phyloP scores from a whole-genome alignment of 2,888 invertebrate genomes.

The Apocheima hispidaria region DNA sequence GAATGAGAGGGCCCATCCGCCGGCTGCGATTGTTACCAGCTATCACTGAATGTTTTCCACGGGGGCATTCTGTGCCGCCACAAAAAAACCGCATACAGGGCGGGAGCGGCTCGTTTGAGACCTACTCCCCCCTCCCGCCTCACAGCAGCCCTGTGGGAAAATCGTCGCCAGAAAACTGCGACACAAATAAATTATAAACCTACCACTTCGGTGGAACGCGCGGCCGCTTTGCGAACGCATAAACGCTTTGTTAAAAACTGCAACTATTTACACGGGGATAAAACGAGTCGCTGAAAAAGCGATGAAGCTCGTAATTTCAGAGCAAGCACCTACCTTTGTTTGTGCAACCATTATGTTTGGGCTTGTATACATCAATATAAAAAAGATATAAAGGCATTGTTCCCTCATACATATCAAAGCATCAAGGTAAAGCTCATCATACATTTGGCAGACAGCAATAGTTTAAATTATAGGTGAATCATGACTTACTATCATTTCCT shows the following conservation, averaged over 20 bases:
- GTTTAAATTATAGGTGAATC: conserved; percentile 1
- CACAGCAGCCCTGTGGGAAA: conserved; percentile 79
- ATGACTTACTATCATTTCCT: conserved; percentile 19
- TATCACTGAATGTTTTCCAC: conserved; percentile 86
- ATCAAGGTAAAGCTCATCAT: conserved; percentile 6
- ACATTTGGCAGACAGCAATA: conserved; percentile 6
- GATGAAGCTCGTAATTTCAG: conserved; percentile 31
- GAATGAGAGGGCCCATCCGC: conserved; percentile 84
- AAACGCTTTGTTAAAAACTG: conserved; percentile 67
- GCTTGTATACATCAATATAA: background rate
- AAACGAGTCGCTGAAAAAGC: conserved; percentile 41
- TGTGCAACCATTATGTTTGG: conserved; percentile 10
- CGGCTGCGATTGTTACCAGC: conserved; percentile 86
- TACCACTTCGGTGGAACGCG: conserved; percentile 76
- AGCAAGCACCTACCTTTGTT: conserved; percentile 5
- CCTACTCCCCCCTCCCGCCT: conserved; percentile 49
- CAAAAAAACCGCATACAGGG: conserved; percentile 86
- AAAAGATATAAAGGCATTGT: conserved; percentile 2
- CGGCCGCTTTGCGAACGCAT: conserved; percentile 66
- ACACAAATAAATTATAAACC: conserved; percentile 85
- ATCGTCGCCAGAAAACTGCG: conserved; percentile 85
- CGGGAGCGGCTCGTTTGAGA: conserved; percentile 84
- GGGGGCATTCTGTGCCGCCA: conserved; percentile 82
- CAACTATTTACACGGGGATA: conserved; percentile 52
- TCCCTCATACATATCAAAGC: conserved; percentile 2